Base-by-base conservation (phyloP, 37 sponge, comb jelly and placozoan species). In the Eunapius fragilis region DNA sequence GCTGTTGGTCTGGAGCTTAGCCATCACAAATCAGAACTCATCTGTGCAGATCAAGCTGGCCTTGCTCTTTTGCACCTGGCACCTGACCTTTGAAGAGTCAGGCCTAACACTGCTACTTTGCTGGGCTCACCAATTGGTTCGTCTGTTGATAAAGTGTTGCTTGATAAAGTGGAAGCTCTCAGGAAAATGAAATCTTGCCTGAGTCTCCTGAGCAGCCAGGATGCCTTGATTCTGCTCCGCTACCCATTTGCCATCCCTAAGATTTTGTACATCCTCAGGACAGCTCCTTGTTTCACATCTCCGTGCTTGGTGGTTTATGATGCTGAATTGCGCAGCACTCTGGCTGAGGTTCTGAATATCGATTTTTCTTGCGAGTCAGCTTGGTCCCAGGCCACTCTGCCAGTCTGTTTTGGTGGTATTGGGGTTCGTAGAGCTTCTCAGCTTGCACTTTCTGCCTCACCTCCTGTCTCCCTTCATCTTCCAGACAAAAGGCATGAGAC, bases 181-280 rank as follows among this genome's bases (percentile, higher is more conserved):
- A n/a, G n/a, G n/a, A n/a, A n/a, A n/a, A n/a, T n/a, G n/a, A n/a
- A n/a, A n/a, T n/a, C n/a, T n/a, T n/a, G 79, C 47, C 86, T 86
- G 0, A 33, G 35, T 22, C 32, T 33, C 27, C 41, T 86, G 4
- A 31, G 37, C 17, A 50, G 72, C 23, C 86, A 86, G 45, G 87
- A 71, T 79, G 87, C 74, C 27, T 71, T 79, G 41, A 72, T 68
- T 24, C 80, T 86, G 22, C 73, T 86, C 10, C 26, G 74, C 25
- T 31, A 86, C 58, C 31, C 80, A 24, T 79, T 86, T 72, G 47
- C 87, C 27, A 58, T 86, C 72, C 79, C 87, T 26, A 86, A 86
- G 45, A 47, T 86, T 17, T 58, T 86, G 6, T 79, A 86, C 2
- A 71, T 67, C 32, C 74, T 86, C 26, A 25, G 87, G 28, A 86